These are phyloP conservation scores for Lepidurus couesii DNA, from an alignment of 1,140 invertebrate genomes.

Conservation along the genomic window DNA sequence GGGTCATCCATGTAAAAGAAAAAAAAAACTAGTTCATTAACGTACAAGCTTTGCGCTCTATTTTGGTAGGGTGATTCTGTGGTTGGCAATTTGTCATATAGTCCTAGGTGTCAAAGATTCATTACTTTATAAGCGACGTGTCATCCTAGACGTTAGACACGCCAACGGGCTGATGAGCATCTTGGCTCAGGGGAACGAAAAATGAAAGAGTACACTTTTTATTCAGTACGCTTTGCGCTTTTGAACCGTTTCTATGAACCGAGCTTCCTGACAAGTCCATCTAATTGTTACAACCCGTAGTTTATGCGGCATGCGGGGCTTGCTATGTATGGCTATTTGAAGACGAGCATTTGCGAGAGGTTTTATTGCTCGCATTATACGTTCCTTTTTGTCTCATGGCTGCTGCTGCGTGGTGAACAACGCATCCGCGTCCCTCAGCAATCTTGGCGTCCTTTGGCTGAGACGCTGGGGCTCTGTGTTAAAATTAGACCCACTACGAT, in stretches of 20 bases:
- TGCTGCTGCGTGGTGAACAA: not conserved
- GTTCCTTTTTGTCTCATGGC: not conserved
- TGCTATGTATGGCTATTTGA: not conserved
- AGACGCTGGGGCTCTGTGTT: constrained; percentile 17
- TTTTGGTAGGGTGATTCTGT: too few relatives aligned
- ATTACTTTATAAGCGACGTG: too few relatives aligned
- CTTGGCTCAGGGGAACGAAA: too few relatives aligned
- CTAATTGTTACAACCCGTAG: not conserved
- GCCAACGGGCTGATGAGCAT: too few relatives aligned
- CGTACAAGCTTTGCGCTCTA: too few relatives aligned
- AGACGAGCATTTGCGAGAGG: not conserved
- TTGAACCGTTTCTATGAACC: not conserved
- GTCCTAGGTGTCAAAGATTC: too few relatives aligned
- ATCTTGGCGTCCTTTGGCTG: not conserved
- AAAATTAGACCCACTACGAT: constrained; percentile 6
- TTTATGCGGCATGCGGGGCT: not conserved
- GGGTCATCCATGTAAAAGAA: too few relatives aligned
- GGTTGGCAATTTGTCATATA: too few relatives aligned
- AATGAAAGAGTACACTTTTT: too few relatives aligned
- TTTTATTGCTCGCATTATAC: not conserved
- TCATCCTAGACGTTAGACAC: too few relatives aligned
- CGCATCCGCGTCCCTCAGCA: not conserved
- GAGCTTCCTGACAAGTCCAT: not conserved
- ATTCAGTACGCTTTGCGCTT: not conserved
- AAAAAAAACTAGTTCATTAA: too few relatives aligned